These are phyloP conservation scores for Lasioglossum morio DNA, from an alignment of 2,888 invertebrate genomes.

Conservation along the genomic window DNA sequence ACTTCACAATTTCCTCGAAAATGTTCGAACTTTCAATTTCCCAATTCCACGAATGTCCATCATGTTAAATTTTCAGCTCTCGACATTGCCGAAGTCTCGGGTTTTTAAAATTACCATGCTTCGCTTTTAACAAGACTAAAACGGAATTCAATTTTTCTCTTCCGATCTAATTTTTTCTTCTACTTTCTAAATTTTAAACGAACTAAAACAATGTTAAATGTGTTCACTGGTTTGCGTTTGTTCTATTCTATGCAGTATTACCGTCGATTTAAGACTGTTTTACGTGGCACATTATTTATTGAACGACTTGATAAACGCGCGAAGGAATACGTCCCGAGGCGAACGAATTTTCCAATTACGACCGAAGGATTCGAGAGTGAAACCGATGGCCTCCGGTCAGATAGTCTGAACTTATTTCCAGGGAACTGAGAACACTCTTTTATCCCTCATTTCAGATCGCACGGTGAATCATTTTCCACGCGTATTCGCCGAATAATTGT, in stretches of 20 bases:
- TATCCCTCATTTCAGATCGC: slow-evolving; percentile 42
- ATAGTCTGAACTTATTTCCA: slow-evolving; percentile 35
- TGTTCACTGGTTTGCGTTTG: background rate
- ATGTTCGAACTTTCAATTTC: background rate
- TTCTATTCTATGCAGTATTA: background rate
- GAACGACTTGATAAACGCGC: slow-evolving; percentile 38
- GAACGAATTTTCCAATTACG: slow-evolving; percentile 56
- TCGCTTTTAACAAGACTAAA: background rate
- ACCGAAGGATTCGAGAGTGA: slow-evolving; percentile 24
- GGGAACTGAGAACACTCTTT: slow-evolving; percentile 11
- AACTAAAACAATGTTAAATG: no score
- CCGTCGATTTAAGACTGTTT: slow-evolving; percentile 13
- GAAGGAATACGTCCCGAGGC: slow-evolving; percentile 9
- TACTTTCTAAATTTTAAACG: no score
- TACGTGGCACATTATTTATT: slow-evolving; percentile 31
- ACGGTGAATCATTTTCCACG: slow-evolving; percentile 36
- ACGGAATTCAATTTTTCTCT: background rate
- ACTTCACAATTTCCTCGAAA: background rate
- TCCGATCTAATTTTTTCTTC: background rate
- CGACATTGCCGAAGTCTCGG: background rate
- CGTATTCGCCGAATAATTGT: slow-evolving; percentile 43
- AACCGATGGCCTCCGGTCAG: background rate
- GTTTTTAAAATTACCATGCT: background rate
- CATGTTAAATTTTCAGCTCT: background rate
- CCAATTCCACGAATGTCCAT: background rate